Conservation (phyloP, 2,888 invertebrate species). For the Ornithoptera priamus region DNA sequence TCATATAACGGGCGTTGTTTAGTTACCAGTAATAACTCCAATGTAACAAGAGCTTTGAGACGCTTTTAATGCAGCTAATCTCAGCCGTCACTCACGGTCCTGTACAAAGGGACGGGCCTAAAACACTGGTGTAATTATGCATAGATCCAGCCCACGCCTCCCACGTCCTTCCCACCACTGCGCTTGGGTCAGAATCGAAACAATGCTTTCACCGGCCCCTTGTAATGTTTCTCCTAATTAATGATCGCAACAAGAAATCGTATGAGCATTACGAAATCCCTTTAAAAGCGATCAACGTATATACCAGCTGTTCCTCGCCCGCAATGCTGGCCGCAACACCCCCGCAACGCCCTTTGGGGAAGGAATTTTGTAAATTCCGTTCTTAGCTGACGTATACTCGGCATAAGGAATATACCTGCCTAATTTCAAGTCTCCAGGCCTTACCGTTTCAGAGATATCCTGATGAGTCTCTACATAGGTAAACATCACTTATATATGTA, state of each 20-base stretch:
- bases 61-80: slow-evolving; percentile 9
- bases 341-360: too few species aligned
- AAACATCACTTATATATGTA: too few species aligned
- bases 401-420: too few species aligned
- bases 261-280: slow-evolving; percentile 35
- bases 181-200: slow-evolving; percentile 47
- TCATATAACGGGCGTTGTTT: slow-evolving; percentile 7
- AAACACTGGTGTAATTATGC: slow-evolving; percentile 54
- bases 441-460: too few species aligned
- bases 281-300: slow-evolving; percentile 6
- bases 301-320: too few species aligned
- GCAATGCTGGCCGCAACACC: too few species aligned
- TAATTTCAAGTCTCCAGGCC: too few species aligned
- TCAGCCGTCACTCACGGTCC: slow-evolving; percentile 13
- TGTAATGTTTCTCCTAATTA: slow-evolving; percentile 63
- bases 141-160: slow-evolving; percentile 54
- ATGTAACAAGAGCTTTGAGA: slow-evolving; percentile 14
- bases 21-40: slow-evolving; percentile 15
- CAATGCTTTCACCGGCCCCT: slow-evolving; percentile 66
- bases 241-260: slow-evolving; percentile 48
- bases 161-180: slow-evolving; percentile 58
- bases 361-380: too few species aligned
- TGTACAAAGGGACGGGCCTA: slow-evolving; percentile 36
- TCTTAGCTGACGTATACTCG: too few species aligned
- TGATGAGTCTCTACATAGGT: too few species aligned